Percentiles rank a stretch among this genome's conserved stretches.
Conservation (phyloP, 2,888 invertebrate genomes). For the Phania funesta region DNA sequence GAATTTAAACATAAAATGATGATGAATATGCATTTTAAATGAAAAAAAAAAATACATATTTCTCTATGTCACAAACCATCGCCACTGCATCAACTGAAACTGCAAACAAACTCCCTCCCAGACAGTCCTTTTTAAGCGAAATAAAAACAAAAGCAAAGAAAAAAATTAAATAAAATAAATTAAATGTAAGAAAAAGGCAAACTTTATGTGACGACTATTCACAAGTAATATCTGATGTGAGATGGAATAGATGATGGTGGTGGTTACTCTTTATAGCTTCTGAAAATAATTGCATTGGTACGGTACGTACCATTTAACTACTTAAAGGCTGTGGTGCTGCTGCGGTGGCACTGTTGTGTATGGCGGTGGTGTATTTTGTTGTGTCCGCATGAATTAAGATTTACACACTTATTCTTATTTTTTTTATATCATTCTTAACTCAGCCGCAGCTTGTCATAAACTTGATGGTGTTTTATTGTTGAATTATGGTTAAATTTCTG, state of each 20-base stretch:
- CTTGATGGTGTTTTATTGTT: conserved; percentile 47
- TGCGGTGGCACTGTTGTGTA: not conserved
- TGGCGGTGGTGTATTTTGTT: conserved; percentile 26
- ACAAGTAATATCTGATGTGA: conserved; percentile 42
- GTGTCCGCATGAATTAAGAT: conserved; percentile 60
- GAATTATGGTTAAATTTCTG: conserved; percentile 44
- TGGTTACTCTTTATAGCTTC: conserved; percentile 63
- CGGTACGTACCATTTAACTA: conserved; percentile 28
- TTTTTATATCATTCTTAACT: conserved; percentile 23
- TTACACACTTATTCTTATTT: conserved; percentile 53
- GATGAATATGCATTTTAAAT: conserved; percentile 62
- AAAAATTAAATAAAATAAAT: conserved; percentile 28
- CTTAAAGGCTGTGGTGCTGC: conserved; percentile 23
- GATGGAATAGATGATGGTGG: conserved; percentile 45
- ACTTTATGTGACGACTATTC: conserved; percentile 35
- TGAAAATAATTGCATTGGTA: conserved; percentile 58
- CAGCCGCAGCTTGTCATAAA: conserved; percentile 29
- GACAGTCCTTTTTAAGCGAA: conserved; percentile 50
- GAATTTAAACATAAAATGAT: conserved; percentile 58
- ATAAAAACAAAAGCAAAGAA: not conserved
- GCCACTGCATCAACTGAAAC: conserved; percentile 12
- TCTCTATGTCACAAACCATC: conserved; percentile 36
- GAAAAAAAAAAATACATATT: conserved; percentile 13
- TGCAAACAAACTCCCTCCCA: conserved; percentile 38
- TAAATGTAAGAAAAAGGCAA: conserved; percentile 38